Conservation (phyloP, 2,888 invertebrate genomes). For the Xestia xanthographa region DNA sequence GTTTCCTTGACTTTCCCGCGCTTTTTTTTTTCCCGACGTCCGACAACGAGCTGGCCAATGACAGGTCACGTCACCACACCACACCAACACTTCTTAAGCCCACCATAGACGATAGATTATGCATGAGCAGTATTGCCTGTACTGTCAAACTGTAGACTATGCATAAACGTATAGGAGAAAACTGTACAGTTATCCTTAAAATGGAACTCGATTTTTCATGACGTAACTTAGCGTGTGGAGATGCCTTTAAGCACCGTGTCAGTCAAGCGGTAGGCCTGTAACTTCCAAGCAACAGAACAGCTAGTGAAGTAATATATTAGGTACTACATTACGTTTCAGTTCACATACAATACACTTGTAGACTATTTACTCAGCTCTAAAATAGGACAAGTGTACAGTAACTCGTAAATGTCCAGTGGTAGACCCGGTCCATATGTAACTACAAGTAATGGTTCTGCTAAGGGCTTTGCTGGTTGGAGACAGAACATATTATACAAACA, state of each 20-base stretch:
- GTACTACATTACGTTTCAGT: neutral
- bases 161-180: neutral
- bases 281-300: neutral
- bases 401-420: slow-evolving; percentile 29
- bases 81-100: neutral
- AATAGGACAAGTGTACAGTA: slow-evolving; percentile 13
- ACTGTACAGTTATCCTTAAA: neutral
- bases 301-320: neutral
- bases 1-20: too few species aligned
- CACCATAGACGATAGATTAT: neutral
- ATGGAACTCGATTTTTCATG: neutral
- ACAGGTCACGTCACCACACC: neutral
- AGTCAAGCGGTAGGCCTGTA: neutral
- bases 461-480: slow-evolving; percentile 21
- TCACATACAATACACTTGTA: slow-evolving; percentile 1
- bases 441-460: slow-evolving; percentile 36
- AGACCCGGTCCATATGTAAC: slow-evolving; percentile 35
- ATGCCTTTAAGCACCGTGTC: neutral
- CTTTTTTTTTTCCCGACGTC: too few species aligned
- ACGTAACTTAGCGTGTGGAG: neutral
- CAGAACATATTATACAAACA: slow-evolving; percentile 11
- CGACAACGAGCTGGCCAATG: too few species aligned
- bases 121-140: neutral
- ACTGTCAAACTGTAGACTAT: neutral
- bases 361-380: slow-evolving; percentile 29